Percentiles rank a stretch among this genome's conserved stretches.
These are phyloP conservation scores for Elmis aenea DNA, from an alignment of 2,888 invertebrate genomes.

Conservation along the genomic window DNA sequence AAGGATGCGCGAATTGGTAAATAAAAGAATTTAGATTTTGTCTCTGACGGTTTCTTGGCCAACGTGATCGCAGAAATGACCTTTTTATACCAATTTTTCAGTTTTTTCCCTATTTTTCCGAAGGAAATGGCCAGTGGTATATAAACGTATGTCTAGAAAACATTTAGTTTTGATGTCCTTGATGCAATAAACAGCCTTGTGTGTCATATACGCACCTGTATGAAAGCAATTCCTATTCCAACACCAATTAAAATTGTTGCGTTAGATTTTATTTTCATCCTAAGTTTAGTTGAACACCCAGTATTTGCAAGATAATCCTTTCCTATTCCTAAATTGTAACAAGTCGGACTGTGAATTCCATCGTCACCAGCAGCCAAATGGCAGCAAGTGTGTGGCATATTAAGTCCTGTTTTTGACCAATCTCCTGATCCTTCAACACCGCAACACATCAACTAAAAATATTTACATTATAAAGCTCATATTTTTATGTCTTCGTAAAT, in stretches of 20 bases:
- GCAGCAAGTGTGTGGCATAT: slow-evolving; percentile 61
- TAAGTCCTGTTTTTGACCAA: slow-evolving; percentile 37
- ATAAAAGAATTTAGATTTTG: too few relatives aligned
- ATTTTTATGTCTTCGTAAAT: background rate
- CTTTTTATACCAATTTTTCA: too few relatives aligned
- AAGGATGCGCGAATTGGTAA: too few relatives aligned
- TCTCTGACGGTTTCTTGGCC: too few relatives aligned
- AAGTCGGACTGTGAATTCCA: slow-evolving; percentile 35
- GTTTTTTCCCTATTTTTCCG: too few relatives aligned
- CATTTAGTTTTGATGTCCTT: background rate
- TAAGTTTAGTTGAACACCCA: slow-evolving; percentile 55
- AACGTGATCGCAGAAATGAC: too few relatives aligned
- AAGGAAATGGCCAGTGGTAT: too few relatives aligned
- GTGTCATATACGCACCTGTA: slow-evolving; percentile 45
- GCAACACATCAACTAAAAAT: slow-evolving; percentile 50
- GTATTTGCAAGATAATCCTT: slow-evolving; percentile 41
- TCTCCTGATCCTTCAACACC: slow-evolving; percentile 40
- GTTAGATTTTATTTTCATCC: slow-evolving; percentile 51
- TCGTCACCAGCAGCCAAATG: slow-evolving; percentile 36
- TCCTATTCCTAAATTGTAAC: slow-evolving; percentile 31
- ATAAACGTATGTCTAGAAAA: too few relatives aligned
- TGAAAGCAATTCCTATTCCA: slow-evolving; percentile 60
- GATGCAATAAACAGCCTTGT: background rate
- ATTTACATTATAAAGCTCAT: background rate
- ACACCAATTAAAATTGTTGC: slow-evolving; percentile 58